phyloP scores from a whole-genome alignment of 2,797 vertebrate species.

The Gastrophryne carolinensis region DNA sequence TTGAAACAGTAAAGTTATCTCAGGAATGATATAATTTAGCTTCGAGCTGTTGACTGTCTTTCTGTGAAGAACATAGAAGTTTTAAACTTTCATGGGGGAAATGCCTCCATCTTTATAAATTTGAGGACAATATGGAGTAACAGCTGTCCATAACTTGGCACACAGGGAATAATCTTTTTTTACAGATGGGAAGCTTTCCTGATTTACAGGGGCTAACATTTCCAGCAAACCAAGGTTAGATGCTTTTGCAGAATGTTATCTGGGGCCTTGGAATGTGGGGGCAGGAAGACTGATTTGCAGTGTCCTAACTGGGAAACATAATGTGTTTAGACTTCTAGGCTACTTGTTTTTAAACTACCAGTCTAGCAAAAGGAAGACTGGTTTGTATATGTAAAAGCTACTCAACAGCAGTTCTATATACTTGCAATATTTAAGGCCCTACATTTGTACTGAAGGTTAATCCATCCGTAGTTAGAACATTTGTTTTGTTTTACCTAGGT shows the following conservation, averaged over 20 bases:
- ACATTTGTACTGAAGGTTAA: too few species aligned
- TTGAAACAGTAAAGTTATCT: slow-evolving; percentile 35
- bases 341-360: neutral
- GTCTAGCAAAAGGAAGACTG: neutral
- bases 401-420: too few species aligned
- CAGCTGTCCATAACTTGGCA: neutral
- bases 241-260: neutral
- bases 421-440: too few species aligned
- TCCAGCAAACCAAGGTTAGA: neutral
- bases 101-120: too few species aligned
- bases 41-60: slow-evolving; percentile 17
- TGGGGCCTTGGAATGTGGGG: neutral
- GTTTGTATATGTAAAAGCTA: neutral
- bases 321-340: neutral
- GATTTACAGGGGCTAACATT: neutral
- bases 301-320: neutral
- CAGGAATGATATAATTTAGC: slow-evolving; percentile 32
- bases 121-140: too few species aligned
- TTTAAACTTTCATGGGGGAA: neutral
- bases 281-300: neutral
- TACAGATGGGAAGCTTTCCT: neutral
- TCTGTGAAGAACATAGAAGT: too few species aligned
- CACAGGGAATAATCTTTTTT: too few species aligned
- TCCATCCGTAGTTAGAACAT: too few species aligned
- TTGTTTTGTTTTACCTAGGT: too few species aligned